Base-by-base conservation (phyloP, 2,113 vertebrate species). In the Amia ocellicauda region DNA sequence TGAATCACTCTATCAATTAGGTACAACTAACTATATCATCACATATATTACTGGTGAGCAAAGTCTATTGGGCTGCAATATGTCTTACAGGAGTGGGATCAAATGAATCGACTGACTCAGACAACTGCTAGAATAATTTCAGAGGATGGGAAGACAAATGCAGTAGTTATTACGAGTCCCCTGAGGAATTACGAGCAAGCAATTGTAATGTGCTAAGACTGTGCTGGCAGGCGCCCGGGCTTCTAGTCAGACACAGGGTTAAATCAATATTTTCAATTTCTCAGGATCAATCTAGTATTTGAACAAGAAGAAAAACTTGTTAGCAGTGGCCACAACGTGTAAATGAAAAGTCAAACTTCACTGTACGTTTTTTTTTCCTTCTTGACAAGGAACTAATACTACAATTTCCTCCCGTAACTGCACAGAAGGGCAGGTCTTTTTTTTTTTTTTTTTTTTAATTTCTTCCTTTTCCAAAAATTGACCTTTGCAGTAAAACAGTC, bases 201-300 rank as follows among this genome's bases (percentile, higher is more conserved):
- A 89, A 86, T 88, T 85, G 89, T 85, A 84, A 96, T 89, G 93
- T 95, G 93, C 92, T 91, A 94, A 94, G 89, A 89, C 84, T 84
- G 83, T 76, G 73, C 86, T 88, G 90, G 91, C 92, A 92, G 92
- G 90, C 91, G 90, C 87, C 88, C 85, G 83, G 87, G 85, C 83
- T 81, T 89, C 88, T 90, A 91, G 91, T 92, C 92, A 93, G 91
- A 87, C 87, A 89, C 89, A 82, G 90, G 93, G 91, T 92, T 91
- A 91, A 94, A 98, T 98, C 96, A 98, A 98, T 98, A 98, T 93
- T 97, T 98, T 94, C 93, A 97, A 97, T 98, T 93, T 97, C 93
- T 95, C 85, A 76, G 85, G 91, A 97, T 98, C 93, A 97, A 97
- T 98, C 89, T 85, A 80, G 90, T 88, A 90, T 93, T 92, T 88